Conservation (phyloP, 2,888 invertebrate species). For the Ptycholaimellus sp. region DNA sequence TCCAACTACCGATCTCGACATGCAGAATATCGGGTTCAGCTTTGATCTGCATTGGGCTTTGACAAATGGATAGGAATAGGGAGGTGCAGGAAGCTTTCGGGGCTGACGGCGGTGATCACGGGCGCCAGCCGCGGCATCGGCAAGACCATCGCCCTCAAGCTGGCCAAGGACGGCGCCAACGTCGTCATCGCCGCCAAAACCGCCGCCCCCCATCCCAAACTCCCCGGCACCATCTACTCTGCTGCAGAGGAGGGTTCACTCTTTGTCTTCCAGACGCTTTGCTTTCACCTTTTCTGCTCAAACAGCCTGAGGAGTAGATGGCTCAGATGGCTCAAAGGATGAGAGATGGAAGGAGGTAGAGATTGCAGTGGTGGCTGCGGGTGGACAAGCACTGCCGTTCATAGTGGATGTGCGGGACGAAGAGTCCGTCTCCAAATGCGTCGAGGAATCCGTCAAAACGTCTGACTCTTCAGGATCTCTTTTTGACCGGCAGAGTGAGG, state of each 20-base stretch:
- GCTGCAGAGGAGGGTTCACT: conserved; percentile 75
- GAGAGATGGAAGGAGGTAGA: too few relatives aligned
- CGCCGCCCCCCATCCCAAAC: conserved; percentile 60
- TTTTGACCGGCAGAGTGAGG: too few relatives aligned
- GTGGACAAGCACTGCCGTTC: conserved; percentile 62
- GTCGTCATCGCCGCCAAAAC: conserved; percentile 75
- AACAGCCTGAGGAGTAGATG: too few relatives aligned
- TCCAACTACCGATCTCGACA: too few relatives aligned
- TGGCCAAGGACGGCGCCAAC: conserved; percentile 67
- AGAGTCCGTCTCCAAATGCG: conserved; percentile 34
- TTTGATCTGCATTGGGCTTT: too few relatives aligned
- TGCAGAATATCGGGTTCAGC: too few relatives aligned
- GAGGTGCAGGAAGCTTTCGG: conserved; percentile 47
- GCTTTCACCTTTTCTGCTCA: too few relatives aligned
- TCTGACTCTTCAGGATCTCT: conserved; percentile 3
- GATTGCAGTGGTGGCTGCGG: conserved; percentile 52
- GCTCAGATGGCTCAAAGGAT: too few relatives aligned
- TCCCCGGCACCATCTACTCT: conserved; percentile 70
- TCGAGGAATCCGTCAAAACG: conserved; percentile 21
- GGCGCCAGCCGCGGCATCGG: conserved; percentile 91
- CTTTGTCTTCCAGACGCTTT: conserved; percentile 24
- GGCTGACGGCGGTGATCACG: conserved; percentile 72
- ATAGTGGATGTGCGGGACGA: conserved; percentile 67
- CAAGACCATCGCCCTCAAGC: conserved; percentile 70
- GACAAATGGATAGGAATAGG: neutral